Evolutionary conservation across 1,140 invertebrate genomes (phyloP).

Genomic region (Myzus persicae): DNA sequence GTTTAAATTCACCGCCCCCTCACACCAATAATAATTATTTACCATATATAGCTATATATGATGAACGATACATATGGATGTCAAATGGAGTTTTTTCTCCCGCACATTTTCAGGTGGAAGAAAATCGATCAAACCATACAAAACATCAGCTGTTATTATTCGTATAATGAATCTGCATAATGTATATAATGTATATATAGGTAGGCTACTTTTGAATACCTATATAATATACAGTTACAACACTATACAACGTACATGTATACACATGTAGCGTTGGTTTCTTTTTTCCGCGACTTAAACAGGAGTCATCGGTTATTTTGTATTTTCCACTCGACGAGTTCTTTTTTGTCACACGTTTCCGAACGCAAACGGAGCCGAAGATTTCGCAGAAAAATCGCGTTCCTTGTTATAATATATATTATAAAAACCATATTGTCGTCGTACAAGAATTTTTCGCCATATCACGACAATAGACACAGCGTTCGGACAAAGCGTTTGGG

Average conservation of each 20-base stretch:
- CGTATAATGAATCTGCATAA: no score
- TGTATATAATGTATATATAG: not conserved
- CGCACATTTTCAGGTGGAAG: no score
- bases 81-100: no score
- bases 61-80: no score
- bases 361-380: not conserved
- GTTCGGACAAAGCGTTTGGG: not conserved
- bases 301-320: not conserved
- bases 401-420: no score
- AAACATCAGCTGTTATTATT: no score
- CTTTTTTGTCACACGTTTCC: not conserved
- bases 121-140: no score
- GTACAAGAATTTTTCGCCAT: slow-evolving; percentile 10
- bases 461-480: not conserved
- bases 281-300: not conserved
- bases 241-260: not conserved
- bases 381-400: slow-evolving; percentile 2
- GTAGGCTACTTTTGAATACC: not conserved
- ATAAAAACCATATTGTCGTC: not conserved
- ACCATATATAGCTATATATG: no score
- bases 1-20: no score
- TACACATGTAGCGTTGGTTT: not conserved
- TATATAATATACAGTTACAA: not conserved
- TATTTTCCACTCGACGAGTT: slow-evolving; percentile 7
- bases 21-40: no score